A percentile compares a stretch with the other conserved stretches of the same genome.
These are phyloP conservation scores for Aplochiton taeniatus DNA, from an alignment of 2,797 vertebrate species.

Conservation along the genomic window DNA sequence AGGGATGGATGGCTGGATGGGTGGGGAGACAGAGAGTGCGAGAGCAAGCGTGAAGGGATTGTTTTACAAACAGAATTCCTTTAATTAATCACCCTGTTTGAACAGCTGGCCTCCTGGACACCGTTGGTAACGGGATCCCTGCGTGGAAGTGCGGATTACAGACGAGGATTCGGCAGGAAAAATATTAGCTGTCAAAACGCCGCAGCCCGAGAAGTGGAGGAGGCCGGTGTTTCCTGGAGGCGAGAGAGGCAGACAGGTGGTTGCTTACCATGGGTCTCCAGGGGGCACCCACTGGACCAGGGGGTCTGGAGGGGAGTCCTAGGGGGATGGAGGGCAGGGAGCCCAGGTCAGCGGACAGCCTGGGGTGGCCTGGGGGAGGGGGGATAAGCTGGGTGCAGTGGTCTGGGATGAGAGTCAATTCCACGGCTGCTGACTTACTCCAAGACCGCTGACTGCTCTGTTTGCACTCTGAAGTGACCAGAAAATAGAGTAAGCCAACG, in stretches of 20 bases:
- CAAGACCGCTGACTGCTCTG: no score
- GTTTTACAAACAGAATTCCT: conserved; percentile 96
- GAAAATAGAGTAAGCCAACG: no score
- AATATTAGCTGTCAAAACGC: conserved; percentile 80
- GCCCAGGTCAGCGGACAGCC: background rate
- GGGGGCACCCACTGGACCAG: conserved; percentile 45
- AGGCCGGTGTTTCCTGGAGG: conserved; percentile 73
- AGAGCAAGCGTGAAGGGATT: conserved; percentile 65
- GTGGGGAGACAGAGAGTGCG: conserved; percentile 16
- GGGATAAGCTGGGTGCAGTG: background rate
- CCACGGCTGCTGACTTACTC: no score
- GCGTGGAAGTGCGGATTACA: conserved; percentile 78
- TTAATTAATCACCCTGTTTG: conserved; percentile 99
- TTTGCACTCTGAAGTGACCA: no score
- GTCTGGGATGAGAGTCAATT: no score
- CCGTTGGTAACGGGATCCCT: conserved; percentile 79
- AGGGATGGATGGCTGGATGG: no score
- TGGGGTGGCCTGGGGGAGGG: background rate
- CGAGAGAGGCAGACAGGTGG: conserved; percentile 52
- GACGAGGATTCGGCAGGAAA: conserved; percentile 74
- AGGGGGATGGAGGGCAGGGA: background rate
- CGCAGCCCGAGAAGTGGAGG: conserved; percentile 64
- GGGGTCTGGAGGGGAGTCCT: conserved; percentile 34
- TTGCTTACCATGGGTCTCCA: conserved; percentile 54
- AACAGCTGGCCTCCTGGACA: conserved; percentile 91